Conservation (phyloP, 2,797 vertebrate genomes). For the Vultur gryphus region DNA sequence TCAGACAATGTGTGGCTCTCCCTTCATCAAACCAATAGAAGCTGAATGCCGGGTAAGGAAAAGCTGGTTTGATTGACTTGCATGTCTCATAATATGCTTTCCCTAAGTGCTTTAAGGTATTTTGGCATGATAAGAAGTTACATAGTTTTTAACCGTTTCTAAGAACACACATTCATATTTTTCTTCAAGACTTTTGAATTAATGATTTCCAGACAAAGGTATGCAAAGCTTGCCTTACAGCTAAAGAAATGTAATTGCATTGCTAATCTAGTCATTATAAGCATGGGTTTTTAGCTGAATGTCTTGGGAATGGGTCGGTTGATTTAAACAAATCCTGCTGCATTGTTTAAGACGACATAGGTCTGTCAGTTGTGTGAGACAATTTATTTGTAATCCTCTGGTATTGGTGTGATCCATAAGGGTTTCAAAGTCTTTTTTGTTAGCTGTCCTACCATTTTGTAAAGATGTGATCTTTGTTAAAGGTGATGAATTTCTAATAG, state of each 20-base stretch:
- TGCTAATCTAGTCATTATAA: neutral
- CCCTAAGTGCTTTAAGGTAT: neutral
- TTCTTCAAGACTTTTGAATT: neutral
- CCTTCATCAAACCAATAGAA: constrained; percentile 90
- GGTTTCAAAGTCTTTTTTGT: neutral
- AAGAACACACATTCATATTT: neutral
- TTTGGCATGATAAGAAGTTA: neutral
- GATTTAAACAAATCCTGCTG: neutral
- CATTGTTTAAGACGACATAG: neutral
- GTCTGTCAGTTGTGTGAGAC: neutral
- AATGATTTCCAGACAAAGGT: neutral
- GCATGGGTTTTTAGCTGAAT: neutral
- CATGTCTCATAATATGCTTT: neutral
- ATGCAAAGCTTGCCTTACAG: neutral
- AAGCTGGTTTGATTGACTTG: neutral
- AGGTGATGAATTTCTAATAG: neutral
- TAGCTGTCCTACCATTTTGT: neutral
- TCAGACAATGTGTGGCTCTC: constrained; percentile 90
- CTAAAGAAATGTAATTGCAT: neutral
- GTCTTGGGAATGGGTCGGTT: neutral
- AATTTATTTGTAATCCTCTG: neutral
- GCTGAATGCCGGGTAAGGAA: constrained; percentile 83
- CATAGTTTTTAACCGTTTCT: neutral
- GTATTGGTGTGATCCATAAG: neutral
- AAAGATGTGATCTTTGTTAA: neutral